Percentiles rank a stretch among this genome's conserved stretches.
phyloP scores from a whole-genome alignment of 1,140 invertebrate species.

The Phymastichus coffea region DNA sequence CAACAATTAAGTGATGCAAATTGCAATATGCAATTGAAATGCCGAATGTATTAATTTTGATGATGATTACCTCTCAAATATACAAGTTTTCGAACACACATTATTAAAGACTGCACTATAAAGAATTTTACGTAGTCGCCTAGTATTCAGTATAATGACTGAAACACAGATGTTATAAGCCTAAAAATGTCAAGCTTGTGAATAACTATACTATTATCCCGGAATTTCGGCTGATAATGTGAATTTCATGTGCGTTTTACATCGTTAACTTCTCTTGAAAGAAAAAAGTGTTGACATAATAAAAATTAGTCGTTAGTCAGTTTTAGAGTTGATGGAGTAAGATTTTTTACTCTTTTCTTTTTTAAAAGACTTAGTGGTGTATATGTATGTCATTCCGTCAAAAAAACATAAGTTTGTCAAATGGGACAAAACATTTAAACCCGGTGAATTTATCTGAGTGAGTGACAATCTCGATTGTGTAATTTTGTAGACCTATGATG shows the following conservation, averaged over 20 bases:
- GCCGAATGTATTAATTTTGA: too few relatives aligned
- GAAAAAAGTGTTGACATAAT: background rate
- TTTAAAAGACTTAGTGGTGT: too few relatives aligned
- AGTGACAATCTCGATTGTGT: conserved; percentile 17
- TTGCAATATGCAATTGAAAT: too few relatives aligned
- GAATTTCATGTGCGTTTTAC: background rate
- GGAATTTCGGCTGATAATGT: background rate
- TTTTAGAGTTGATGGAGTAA: background rate
- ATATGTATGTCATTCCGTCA: conserved; percentile 12
- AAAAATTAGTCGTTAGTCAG: background rate
- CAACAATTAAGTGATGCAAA: too few relatives aligned
- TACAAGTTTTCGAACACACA: background rate
- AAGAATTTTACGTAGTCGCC: conserved; percentile 4
- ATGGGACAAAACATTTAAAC: background rate
- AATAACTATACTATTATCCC: background rate
- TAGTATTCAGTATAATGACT: conserved; percentile 14
- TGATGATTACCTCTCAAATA: background rate
- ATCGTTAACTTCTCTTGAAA: background rate
- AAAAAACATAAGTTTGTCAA: conserved; percentile 1
- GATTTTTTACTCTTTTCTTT: conserved; percentile 2
- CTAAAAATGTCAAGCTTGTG: conserved; percentile 15
- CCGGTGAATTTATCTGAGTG: conserved; percentile 17
- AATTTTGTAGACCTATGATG: conserved; percentile 14
- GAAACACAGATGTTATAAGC: conserved; percentile 17
- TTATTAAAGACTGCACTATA: conserved; percentile 8